Conservation (phyloP, 2,113 vertebrate genomes). For the Parotia lawesii region DNA sequence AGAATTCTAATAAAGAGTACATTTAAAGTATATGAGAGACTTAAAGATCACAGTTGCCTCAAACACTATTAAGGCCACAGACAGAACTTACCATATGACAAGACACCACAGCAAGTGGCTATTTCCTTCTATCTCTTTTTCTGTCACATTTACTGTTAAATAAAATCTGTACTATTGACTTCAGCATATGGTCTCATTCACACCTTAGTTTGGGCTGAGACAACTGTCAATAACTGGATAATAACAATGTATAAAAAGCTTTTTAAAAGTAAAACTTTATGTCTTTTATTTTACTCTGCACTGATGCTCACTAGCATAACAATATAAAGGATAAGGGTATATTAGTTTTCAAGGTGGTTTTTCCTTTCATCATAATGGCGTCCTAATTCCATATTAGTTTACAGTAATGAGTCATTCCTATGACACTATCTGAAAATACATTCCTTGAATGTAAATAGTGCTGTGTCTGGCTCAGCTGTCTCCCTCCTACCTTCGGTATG, state of each 20-base stretch:
- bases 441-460: background rate
- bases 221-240: background rate
- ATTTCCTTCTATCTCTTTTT: background rate
- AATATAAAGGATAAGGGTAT: background rate
- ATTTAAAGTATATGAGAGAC: background rate
- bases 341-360: background rate
- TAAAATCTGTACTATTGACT: background rate
- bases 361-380: background rate
- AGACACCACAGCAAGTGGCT: background rate
- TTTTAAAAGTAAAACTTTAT: background rate
- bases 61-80: background rate
- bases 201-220: background rate
- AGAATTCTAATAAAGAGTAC: background rate
- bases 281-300: background rate
- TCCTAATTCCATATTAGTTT: background rate
- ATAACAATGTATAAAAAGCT: background rate
- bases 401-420: background rate
- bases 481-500: background rate
- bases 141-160: background rate
- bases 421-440: background rate
- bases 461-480: background rate
- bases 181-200: accelerated
- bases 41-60: background rate
- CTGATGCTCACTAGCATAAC: background rate
- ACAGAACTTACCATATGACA: background rate